These are phyloP conservation scores for Erithacus rubecula DNA, from an alignment of 2,797 vertebrate genomes.

Conservation along the genomic window DNA sequence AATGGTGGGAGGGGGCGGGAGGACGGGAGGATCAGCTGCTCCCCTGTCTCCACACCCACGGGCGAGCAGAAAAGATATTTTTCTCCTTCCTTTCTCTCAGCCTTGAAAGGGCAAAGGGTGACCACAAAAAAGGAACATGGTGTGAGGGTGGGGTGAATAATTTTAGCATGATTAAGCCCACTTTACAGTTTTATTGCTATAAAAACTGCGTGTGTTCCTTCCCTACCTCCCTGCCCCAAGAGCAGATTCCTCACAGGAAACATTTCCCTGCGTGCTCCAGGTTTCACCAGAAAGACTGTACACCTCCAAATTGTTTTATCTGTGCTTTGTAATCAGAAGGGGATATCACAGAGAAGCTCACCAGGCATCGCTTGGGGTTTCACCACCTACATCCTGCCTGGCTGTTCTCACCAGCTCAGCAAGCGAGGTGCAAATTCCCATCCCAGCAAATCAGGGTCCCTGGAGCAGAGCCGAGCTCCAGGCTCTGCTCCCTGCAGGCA, in stretches of 20 bases:
- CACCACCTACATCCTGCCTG: background rate
- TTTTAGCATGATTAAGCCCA: background rate
- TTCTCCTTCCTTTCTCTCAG: background rate
- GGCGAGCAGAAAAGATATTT: background rate
- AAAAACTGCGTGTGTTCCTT: background rate
- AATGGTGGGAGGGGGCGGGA: background rate
- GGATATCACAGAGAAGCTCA: background rate
- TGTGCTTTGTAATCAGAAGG: background rate
- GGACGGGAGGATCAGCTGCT: background rate
- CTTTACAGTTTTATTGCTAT: background rate
- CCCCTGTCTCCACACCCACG: fast-evolving
- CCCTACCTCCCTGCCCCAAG: background rate
- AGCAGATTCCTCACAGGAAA: background rate
- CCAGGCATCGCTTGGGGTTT: background rate
- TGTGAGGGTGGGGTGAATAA: background rate
- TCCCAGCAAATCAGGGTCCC: background rate
- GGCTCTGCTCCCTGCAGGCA: background rate
- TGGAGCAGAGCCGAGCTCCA: background rate
- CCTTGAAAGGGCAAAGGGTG: background rate
- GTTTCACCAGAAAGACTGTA: background rate
- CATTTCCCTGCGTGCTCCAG: background rate
- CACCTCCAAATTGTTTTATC: background rate
- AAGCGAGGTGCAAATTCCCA: background rate
- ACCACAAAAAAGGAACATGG: background rate
- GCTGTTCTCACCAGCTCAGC: background rate